Evolutionary conservation across 2,888 invertebrate genomes (phyloP), one percentile per base, ranked within the genome.

Genomic region (Sinhomidia bicolor): DNA sequence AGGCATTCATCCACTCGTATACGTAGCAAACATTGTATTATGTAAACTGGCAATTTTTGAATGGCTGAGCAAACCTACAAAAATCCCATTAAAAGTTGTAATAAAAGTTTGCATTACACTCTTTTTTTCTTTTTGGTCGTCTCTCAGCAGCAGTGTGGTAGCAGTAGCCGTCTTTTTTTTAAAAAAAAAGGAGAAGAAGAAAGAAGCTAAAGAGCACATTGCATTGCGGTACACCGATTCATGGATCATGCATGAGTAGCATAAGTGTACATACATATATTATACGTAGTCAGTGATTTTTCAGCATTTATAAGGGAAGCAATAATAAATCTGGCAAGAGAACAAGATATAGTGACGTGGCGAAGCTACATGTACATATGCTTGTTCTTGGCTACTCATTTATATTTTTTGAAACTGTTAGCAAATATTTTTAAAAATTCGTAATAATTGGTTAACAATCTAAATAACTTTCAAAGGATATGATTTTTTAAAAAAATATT

Each of bases 71-170:
- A 68, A 82, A 51, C 82, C 51, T 51, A 71, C 65, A 68, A 82
- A 76, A 85, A 79, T 79, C 78, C 85, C 85, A 85, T 85, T 85
- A 85, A 85, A 85, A 85, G 85, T 85, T 85, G 51, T 79, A 78
- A 78, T 78, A 85, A 79, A 85, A 85, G 68, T 79, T 85, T 79
- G 65, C 54, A 76, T 74, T 84, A 32, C 71, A 44, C 76, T 74
- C 60, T 84, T 54, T 36, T 26, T 51, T 26, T 14, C 7, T 65
- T 60, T 62, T 41, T 36, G n/a, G n/a, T 29, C 29, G 23, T 62
- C 62, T 62, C 62, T 57, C 57, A 23, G 20, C 23, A n/a, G 36
- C 3, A 36, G 36, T 7, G 36, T 7, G 4, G 36, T 7, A 36
- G 36, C 36, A 36, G 36, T 7, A 36, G 7, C 36, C 36, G n/a